Conservation (phyloP, 2,113 vertebrate genomes). For the Mesoclemmys tuberculata region DNA sequence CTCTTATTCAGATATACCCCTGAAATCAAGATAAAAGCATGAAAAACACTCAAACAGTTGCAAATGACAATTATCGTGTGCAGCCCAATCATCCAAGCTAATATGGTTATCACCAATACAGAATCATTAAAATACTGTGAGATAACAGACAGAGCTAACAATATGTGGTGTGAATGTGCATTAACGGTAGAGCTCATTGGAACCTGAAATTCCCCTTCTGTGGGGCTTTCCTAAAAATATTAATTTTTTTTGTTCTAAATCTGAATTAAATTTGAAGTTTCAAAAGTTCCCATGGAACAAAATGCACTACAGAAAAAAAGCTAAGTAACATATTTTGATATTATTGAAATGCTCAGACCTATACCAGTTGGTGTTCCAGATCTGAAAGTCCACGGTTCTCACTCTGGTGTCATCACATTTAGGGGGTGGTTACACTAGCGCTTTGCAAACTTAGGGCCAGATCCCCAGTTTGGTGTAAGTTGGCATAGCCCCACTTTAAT, state of each 20-base stretch:
- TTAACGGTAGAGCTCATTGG: neutral
- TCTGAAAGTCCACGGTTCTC: neutral
- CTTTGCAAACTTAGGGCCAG: neutral
- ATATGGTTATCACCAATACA: neutral
- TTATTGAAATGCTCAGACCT: neutral
- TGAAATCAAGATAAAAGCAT: too few species aligned
- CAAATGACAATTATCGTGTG: too few species aligned
- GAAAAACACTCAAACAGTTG: too few species aligned
- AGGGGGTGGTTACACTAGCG: neutral
- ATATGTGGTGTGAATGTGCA: neutral
- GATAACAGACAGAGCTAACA: neutral
- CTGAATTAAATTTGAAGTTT: neutral
- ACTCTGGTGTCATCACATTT: rapidly evolving
- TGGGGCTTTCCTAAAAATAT: neutral
- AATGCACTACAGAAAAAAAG: neutral
- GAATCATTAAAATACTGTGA: neutral
- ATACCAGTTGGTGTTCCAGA: neutral
- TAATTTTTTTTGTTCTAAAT: neutral
- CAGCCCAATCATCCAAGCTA: neutral
- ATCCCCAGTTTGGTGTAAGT: neutral
- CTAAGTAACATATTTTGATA: neutral
- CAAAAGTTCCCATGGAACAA: neutral
- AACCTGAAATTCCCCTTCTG: neutral
- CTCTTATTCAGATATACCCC: too few species aligned
- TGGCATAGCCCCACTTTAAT: neutral